Conservation (phyloP, 2,888 invertebrate species). For the Pachymerium ferrugineum region DNA sequence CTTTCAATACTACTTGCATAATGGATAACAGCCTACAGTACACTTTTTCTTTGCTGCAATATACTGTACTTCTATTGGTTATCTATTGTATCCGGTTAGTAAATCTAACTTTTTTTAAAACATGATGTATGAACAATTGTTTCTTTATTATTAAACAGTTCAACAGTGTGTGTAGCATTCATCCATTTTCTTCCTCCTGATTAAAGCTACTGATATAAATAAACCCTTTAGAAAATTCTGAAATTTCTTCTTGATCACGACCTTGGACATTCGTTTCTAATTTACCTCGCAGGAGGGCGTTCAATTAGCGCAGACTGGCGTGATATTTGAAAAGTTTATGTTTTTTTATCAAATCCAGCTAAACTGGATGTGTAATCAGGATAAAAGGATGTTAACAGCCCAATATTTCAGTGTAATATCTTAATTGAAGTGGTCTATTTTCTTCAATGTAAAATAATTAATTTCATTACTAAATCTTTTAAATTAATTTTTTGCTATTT, state of each 20-base stretch:
- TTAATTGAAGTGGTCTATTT: too few relatives aligned
- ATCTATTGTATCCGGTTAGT: not conserved
- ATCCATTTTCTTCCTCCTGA: not conserved
- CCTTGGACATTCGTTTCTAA: not conserved
- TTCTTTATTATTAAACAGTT: constrained; percentile 2
- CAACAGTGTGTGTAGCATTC: constrained; percentile 6
- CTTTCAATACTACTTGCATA: constrained; percentile 5
- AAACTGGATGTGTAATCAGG: too few relatives aligned
- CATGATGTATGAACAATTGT: not conserved
- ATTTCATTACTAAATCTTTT: not conserved
- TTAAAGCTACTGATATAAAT: constrained; percentile 1
- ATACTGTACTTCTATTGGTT: not conserved
- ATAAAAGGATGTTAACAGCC: too few relatives aligned
- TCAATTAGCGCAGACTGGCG: not conserved
- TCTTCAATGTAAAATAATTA: not conserved
- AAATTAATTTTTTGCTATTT: not conserved
- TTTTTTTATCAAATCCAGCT: too few relatives aligned
- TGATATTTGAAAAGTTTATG: not conserved
- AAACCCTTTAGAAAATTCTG: not conserved
- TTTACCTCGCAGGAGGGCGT: not conserved
- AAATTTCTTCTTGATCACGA: not conserved
- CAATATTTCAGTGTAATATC: too few relatives aligned
- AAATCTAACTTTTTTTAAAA: not conserved
- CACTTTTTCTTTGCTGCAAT: not conserved
- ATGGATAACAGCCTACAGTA: not conserved